phyloP scores from a whole-genome alignment of 2,113 vertebrate species.

The Nanorana parkeri region DNA sequence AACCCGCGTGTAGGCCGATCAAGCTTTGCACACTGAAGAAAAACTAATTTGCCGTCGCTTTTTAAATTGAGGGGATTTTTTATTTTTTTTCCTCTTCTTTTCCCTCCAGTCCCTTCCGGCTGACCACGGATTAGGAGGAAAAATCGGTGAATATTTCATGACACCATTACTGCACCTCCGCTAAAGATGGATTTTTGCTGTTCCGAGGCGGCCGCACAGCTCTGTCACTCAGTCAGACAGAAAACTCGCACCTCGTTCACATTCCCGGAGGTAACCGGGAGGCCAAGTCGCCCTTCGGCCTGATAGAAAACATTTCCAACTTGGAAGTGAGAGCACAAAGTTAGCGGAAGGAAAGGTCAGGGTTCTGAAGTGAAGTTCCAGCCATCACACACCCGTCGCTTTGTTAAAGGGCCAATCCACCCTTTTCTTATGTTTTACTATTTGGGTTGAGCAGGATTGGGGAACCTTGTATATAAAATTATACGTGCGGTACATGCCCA shows the following conservation, averaged over 20 bases:
- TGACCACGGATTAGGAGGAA: constrained; percentile 14
- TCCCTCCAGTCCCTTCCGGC: neutral
- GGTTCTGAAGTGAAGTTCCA: too few species aligned
- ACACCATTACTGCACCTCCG: constrained; percentile 10
- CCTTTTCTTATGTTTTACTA: too few species aligned
- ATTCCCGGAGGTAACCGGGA: neutral
- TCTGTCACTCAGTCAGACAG: constrained; percentile 29
- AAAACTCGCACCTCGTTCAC: neutral
- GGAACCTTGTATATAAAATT: too few species aligned
- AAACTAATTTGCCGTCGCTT: neutral
- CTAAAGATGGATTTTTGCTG: constrained; percentile 45
- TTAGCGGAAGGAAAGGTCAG: too few species aligned
- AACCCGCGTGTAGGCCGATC: neutral
- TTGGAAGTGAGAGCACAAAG: too few species aligned
- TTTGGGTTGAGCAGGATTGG: too few species aligned
- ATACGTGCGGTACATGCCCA: too few species aligned
- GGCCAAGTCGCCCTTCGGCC: too few species aligned
- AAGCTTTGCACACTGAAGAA: neutral
- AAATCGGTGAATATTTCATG: constrained; percentile 51
- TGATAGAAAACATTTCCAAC: too few species aligned
- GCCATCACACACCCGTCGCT: too few species aligned
- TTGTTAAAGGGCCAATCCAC: too few species aligned
- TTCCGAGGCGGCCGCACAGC: neutral
- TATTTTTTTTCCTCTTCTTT: neutral
- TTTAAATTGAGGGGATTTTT: neutral